These are phyloP conservation scores for Pteropus rufus DNA, from an alignment of 2,797 vertebrate genomes.

Conservation along the genomic window DNA sequence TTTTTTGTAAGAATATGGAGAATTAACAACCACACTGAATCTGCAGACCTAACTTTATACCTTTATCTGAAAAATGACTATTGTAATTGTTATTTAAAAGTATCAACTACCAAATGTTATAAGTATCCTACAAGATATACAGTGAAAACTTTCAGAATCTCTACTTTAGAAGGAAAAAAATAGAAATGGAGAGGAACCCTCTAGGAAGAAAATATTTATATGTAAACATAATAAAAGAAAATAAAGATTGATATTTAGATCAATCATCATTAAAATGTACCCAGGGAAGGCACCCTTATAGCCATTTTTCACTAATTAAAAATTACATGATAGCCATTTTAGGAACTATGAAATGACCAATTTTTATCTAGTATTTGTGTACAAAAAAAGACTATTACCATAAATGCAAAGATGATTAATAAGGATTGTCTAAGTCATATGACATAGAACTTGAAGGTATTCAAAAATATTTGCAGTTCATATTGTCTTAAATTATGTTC, in stretches of 20 bases:
- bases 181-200: background rate
- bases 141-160: background rate
- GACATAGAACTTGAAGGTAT: background rate
- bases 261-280: background rate
- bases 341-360: background rate
- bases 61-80: background rate
- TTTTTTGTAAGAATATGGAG: background rate
- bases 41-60: background rate
- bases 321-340: background rate
- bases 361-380: background rate
- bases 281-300: background rate
- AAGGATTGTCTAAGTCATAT: background rate
- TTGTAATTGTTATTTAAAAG: background rate
- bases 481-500: background rate
- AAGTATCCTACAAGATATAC: background rate
- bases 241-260: background rate
- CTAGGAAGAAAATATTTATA: background rate
- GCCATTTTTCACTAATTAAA: slow-evolving; percentile 3
- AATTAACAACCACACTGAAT: background rate
- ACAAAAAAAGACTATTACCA: background rate
- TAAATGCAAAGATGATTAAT: background rate
- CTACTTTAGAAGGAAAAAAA: background rate
- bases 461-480: background rate
- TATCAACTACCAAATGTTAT: background rate
- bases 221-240: background rate